A percentile compares a stretch with the other conserved stretches of the same genome.
Conservation (phyloP, 1,140 invertebrate species). For the Drosophila kepulauana region DNA sequence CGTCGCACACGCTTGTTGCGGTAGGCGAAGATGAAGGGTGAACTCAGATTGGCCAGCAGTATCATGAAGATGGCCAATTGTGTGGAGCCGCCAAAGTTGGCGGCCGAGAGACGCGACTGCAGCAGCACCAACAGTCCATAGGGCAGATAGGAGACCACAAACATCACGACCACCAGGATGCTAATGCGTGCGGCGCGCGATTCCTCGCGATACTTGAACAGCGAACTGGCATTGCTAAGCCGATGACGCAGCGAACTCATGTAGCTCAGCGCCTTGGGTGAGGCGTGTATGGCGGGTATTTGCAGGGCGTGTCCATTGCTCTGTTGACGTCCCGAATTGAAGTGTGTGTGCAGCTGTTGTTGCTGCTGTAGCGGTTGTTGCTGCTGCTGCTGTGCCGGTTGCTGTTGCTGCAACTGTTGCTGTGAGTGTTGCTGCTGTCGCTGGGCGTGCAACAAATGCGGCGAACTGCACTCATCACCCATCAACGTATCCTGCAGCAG, state of each 20-base stretch:
- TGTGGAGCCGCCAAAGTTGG: slow-evolving; percentile 71
- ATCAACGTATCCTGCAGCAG: slow-evolving; percentile 58
- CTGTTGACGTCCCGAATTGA: slow-evolving; percentile 29
- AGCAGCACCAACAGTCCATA: slow-evolving; percentile 87
- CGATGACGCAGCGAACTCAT: slow-evolving; percentile 90
- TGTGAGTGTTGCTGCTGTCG: slow-evolving; percentile 53
- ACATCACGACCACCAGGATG: slow-evolving; percentile 89
- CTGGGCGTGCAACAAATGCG: slow-evolving; percentile 70
- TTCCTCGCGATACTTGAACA: slow-evolving; percentile 93
- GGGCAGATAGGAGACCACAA: slow-evolving; percentile 90
- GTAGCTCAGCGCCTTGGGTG: slow-evolving; percentile 85
- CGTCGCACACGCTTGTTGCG: slow-evolving; percentile 91
- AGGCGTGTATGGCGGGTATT: slow-evolving; percentile 79
- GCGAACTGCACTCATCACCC: slow-evolving; percentile 55
- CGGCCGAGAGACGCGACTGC: slow-evolving; percentile 68
- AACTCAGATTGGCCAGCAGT: slow-evolving; percentile 89
- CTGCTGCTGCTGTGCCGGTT: slow-evolving; percentile 47
- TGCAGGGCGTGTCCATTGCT: slow-evolving; percentile 67
- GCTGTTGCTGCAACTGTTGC: slow-evolving; percentile 56
- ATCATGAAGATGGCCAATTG: slow-evolving; percentile 88
- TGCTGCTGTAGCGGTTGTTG: slow-evolving; percentile 26
- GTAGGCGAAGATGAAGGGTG: slow-evolving; percentile 92
- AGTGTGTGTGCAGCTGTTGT: slow-evolving; percentile 55
- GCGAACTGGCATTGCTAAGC: slow-evolving; percentile 93
- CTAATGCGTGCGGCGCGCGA: slow-evolving; percentile 92